Conservation (phyloP, 2,888 invertebrate genomes). For the Acanthopleura granulata region DNA sequence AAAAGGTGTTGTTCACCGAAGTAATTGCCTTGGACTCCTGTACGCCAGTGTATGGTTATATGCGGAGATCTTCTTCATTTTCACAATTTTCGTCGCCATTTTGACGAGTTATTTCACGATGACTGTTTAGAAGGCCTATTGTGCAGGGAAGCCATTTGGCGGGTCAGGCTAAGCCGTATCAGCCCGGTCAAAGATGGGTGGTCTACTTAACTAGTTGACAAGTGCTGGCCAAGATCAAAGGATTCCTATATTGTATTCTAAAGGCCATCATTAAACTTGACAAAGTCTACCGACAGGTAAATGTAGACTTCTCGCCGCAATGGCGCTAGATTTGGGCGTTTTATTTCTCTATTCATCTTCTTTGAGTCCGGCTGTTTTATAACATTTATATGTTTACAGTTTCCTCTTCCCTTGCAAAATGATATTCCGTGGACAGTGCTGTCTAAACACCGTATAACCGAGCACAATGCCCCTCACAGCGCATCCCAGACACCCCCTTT, state of each 20-base stretch:
- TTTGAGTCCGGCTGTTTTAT: slow-evolving; percentile 6
- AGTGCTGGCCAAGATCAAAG: neutral
- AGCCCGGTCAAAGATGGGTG: neutral
- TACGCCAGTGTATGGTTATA: no score
- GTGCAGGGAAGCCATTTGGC: no score
- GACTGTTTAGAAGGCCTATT: no score
- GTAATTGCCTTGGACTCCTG: no score
- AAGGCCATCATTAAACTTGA: neutral
- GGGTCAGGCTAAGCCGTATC: no score
- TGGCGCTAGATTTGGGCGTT: neutral
- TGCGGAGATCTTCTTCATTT: no score
- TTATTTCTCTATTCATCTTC: neutral
- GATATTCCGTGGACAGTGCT: neutral
- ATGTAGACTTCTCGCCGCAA: neutral
- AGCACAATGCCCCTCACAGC: no score
- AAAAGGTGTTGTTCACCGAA: no score
- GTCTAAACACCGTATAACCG: no score
- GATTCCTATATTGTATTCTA: neutral
- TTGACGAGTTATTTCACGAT: no score
- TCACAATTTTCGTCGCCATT: no score
- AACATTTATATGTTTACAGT: slow-evolving; percentile 9
- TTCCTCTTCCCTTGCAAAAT: neutral
- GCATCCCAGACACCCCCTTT: no score
- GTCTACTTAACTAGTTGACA: neutral
- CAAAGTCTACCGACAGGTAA: neutral